Conservation (phyloP, 1,140 invertebrate species). For the Drosophila nigrodunni region DNA sequence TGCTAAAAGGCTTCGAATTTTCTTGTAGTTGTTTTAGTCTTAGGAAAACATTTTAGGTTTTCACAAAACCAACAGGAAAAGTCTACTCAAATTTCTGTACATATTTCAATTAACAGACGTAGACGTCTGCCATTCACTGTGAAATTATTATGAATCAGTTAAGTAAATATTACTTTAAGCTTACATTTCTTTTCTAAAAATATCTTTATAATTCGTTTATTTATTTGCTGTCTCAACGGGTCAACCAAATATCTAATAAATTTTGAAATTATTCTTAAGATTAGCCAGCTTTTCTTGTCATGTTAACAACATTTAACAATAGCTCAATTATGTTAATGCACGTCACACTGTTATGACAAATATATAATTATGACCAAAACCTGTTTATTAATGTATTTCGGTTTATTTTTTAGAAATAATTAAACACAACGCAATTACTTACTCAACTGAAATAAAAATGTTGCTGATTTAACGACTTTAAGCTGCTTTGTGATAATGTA, state of each 20-base stretch:
- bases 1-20: constrained; percentile 33
- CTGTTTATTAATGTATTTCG: constrained; percentile 1
- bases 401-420: not conserved
- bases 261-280: no score
- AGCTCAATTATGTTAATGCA: constrained; percentile 14
- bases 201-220: not conserved
- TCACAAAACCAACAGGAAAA: constrained; percentile 7
- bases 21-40: constrained; percentile 3
- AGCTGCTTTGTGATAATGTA: constrained; percentile 14
- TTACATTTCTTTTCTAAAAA: not conserved
- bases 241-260: no score
- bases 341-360: constrained; percentile 1
- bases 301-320: constrained; percentile 16
- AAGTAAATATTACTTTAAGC: not conserved
- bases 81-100: constrained; percentile 14
- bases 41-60: constrained; percentile 1
- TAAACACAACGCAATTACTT: constrained; percentile 11
- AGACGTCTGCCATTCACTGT: not conserved
- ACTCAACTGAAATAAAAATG: not conserved
- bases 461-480: not conserved
- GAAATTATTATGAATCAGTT: not conserved
- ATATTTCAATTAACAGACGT: not conserved
- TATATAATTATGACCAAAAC: not conserved
- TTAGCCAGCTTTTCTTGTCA: not conserved
- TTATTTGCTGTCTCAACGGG: no score